Evolutionary conservation across 2,113 vertebrate species (phyloP), one percentile per base, ranked within the genome.

Genomic region (Prinia subflava): DNA sequence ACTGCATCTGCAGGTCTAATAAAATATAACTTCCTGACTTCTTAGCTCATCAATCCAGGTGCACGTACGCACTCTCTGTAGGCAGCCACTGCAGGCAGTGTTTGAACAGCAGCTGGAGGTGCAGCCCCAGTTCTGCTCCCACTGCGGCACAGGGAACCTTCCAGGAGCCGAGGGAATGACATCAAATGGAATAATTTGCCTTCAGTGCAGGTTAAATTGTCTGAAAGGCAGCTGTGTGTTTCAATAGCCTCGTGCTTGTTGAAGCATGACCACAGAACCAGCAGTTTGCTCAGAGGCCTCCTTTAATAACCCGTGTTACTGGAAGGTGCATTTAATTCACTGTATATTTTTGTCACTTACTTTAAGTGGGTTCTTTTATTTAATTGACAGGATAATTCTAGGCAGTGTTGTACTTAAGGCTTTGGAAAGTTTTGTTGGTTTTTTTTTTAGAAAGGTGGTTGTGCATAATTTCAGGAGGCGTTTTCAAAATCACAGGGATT

Each of bases 331-430:
- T 89, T 96, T 95, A 89, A 84, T 74, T 77, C 87, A 49, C 69
- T 39, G 22, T 16, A 0, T 67, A 53, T 93, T 96, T 96, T 42
- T 93, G 59, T 73, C 89, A 92, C 84, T 87, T 88, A 83, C 27
- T 91, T 95, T 70, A 90, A 96, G 88, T 77, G 50, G 65, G 39
- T 73, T 92, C 79, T 84, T 90, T 77, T 49, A 60, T 84, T 83
- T 90, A 94, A 95, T 82, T 95, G 95, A 96, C 89, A 93, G 91
- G 91, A 64, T 96, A 95, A 95, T 95, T 94, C 74, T 24, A 92
- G 92, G 90, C 91, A 87, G 20, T 13, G 67, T 59, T 83, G 64
- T 55, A 79, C 92, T 92, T 63, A 42, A 17, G 15, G 85, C 71
- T 90, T 80, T 88, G 64, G 10, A 59, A 91, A 77, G 52, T n/a